A percentile compares a stretch with the other conserved stretches of the same genome.
Conservation (phyloP, 30 jellyfish, hydroid and myxozoan species). For the Sanderia malayensis region DNA sequence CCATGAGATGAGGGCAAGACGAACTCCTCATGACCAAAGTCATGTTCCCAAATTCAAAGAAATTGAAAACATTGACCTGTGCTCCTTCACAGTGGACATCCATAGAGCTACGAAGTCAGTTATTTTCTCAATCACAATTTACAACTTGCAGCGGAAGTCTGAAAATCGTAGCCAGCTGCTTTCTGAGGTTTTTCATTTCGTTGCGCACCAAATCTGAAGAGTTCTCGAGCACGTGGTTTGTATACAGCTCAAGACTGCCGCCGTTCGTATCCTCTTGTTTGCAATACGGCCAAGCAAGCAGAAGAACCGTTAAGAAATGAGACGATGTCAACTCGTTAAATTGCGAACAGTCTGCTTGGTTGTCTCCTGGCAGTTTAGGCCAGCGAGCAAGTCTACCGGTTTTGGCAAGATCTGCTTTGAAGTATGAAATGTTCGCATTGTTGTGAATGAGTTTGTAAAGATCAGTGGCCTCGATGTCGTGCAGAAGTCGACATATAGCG, state of each 20-base stretch:
- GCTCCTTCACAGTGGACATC: too few species aligned
- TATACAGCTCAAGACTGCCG: conserved; percentile 1
- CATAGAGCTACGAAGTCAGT: too few species aligned
- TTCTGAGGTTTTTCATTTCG: conserved; percentile 30
- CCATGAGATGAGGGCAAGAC: too few species aligned
- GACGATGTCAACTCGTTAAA: conserved; percentile 39
- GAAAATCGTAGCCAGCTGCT: conserved; percentile 49
- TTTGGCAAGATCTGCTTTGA: conserved; percentile 11
- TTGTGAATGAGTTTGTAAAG: conserved; percentile 34
- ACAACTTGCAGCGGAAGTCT: too few species aligned
- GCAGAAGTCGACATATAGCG: conserved; percentile 45
- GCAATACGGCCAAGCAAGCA: conserved; percentile 75
- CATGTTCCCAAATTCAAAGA: too few species aligned
- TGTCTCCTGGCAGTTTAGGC: conserved; percentile 8
- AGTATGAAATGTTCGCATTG: conserved; percentile 29
- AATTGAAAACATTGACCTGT: too few species aligned
- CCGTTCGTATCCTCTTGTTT: conserved; percentile 30
- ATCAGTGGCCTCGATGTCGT: conserved; percentile 44
- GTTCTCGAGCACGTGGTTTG: conserved; percentile 15
- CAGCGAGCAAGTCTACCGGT: conserved; percentile 29
- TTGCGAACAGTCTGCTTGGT: conserved; percentile 20
- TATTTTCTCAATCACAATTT: too few species aligned
- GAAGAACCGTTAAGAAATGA: conserved; percentile 67
- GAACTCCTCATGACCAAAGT: too few species aligned
- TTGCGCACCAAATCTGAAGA: conserved; percentile 26